Percentiles rank a stretch among this genome's conserved stretches.
Evolutionary conservation across 2,113 vertebrate genomes (phyloP).

Genomic region (Mobula hypostoma): DNA sequence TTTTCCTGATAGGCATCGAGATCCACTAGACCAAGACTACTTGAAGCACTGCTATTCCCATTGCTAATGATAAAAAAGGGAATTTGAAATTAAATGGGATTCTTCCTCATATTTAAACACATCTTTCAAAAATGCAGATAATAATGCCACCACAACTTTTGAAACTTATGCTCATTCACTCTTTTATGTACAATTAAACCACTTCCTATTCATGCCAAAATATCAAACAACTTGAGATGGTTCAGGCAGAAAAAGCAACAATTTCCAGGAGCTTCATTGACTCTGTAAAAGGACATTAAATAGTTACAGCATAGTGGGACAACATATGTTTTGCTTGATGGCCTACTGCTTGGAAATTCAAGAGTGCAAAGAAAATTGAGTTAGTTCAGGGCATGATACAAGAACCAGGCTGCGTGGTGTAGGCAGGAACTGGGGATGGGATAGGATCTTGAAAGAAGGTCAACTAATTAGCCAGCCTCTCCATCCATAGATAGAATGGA

Average conservation of each 20-base stretch:
- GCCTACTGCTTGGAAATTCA: no score
- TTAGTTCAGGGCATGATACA: no score
- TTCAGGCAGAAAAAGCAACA: background rate
- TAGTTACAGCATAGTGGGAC: no score
- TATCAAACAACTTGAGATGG: background rate
- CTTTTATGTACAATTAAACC: background rate
- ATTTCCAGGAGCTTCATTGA: no score
- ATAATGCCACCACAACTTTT: background rate
- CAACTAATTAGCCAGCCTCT: no score
- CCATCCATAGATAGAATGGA: no score
- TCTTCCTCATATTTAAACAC: background rate
- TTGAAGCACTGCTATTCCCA: constrained; percentile 87
- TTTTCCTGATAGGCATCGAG: constrained; percentile 83
- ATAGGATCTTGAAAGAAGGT: no score
- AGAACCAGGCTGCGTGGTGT: no score
- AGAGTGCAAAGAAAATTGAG: no score
- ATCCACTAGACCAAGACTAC: constrained; percentile 80
- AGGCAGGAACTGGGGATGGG: no score
- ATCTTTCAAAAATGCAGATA: background rate
- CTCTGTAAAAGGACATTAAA: no score
- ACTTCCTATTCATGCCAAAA: background rate
- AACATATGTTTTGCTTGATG: no score
- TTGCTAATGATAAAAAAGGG: constrained; percentile 77
- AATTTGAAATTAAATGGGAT: constrained; percentile 39
- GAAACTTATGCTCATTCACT: background rate